Conservation (phyloP, 2,888 invertebrate genomes). For the Eugnorisma glareosa region DNA sequence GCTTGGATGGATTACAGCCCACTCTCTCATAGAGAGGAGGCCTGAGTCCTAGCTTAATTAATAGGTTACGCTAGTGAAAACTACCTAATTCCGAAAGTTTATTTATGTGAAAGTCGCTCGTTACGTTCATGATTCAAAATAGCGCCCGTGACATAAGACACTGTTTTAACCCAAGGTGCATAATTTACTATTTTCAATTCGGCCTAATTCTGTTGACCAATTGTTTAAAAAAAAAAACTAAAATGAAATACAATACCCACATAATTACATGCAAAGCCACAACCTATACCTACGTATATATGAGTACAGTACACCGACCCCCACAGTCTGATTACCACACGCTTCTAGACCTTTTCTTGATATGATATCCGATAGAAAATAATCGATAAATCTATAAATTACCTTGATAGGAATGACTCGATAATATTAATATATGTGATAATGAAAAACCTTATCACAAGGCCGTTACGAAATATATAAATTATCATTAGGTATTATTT, state of each 20-base stretch:
- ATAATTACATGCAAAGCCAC: neutral
- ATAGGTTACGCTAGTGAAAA: no score
- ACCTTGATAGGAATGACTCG: slow-evolving; percentile 14
- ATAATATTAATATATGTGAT: slow-evolving; percentile 31
- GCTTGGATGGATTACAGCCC: no score
- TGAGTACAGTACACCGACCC: slow-evolving; percentile 15
- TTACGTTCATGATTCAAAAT: no score
- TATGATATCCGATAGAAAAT: slow-evolving; percentile 28
- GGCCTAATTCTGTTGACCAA: no score
- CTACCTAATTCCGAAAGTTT: no score
- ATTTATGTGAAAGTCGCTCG: no score
- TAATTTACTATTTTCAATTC: no score
- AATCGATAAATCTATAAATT: slow-evolving; percentile 20
- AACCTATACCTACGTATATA: neutral
- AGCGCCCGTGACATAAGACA: no score
- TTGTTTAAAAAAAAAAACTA: no score
- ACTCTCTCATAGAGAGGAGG: no score
- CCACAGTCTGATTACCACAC: slow-evolving; percentile 6
- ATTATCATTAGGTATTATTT: neutral
- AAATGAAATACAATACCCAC: neutral
- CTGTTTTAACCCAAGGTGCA: no score
- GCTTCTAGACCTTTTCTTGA: slow-evolving; percentile 13
- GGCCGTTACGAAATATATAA: slow-evolving; percentile 7
- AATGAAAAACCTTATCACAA: slow-evolving; percentile 44
- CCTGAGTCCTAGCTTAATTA: no score